These are phyloP conservation scores for Laticauda colubrina DNA, from an alignment of 2,113 vertebrate species.

Conservation along the genomic window DNA sequence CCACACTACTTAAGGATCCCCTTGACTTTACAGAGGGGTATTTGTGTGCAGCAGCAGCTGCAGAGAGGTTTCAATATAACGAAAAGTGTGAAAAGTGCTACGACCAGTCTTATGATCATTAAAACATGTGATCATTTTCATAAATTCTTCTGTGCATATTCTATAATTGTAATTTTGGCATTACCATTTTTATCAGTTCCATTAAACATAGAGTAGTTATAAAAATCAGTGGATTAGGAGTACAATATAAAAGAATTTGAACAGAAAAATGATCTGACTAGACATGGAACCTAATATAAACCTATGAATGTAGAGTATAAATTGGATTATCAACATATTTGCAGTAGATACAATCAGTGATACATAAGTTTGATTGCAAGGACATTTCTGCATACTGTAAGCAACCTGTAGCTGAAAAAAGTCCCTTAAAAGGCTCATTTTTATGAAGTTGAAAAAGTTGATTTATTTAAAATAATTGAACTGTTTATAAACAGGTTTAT, in stretches of 20 bases:
- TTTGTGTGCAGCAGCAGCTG: not conserved
- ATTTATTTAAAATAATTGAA: not conserved
- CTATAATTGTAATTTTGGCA: not conserved
- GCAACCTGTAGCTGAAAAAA: not conserved
- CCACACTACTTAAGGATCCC: not conserved
- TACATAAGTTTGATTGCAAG: not conserved
- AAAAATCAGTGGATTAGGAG: not conserved
- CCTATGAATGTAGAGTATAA: not conserved
- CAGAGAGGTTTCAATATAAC: not conserved
- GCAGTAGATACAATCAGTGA: not conserved
- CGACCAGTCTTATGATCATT: not conserved
- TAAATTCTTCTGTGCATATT: not conserved
- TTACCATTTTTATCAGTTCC: not conserved
- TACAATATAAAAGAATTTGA: not conserved
- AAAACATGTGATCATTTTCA: not conserved
- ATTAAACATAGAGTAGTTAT: not conserved
- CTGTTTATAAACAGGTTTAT: not conserved
- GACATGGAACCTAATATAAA: not conserved
- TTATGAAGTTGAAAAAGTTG: not conserved
- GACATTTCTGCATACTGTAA: not conserved
- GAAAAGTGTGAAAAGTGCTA: not conserved
- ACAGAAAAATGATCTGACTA: not conserved
- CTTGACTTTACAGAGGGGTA: too few relatives aligned
- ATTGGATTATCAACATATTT: not conserved
- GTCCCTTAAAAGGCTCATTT: not conserved